Percentiles rank a stretch among this genome's conserved stretches.
Evolutionary conservation across 2,797 vertebrate genomes (phyloP).

Genomic region (Semaprochilodus insignis): DNA sequence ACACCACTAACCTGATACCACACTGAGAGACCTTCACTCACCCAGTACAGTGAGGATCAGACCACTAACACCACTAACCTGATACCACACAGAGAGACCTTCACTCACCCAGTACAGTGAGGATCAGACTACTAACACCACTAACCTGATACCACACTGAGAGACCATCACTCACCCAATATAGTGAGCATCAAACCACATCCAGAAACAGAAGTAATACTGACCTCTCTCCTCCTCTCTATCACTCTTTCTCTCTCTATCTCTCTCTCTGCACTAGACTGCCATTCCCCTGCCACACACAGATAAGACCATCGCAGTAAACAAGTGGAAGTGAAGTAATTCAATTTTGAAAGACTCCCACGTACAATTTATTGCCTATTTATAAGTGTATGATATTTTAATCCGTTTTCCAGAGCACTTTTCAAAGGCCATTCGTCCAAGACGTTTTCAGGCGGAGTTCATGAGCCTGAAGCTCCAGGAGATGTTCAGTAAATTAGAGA

Average conservation of each 20-base stretch:
- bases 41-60: too few relatives aligned
- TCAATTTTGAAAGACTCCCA: not conserved
- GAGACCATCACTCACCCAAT: too few relatives aligned
- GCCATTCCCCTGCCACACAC: not conserved
- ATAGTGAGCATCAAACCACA: too few relatives aligned
- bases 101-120: too few relatives aligned
- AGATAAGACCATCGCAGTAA: conserved; percentile 45
- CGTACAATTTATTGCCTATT: not conserved
- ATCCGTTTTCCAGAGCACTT: not conserved
- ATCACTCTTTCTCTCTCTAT: not conserved
- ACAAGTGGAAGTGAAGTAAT: conserved; percentile 1
- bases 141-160: too few relatives aligned
- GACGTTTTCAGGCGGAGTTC: not conserved
- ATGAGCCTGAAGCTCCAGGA: not conserved
- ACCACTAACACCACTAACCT: too few relatives aligned
- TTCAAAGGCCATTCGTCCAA: not conserved
- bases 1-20: too few relatives aligned
- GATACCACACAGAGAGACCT: too few relatives aligned
- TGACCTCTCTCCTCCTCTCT: conserved; percentile 19
- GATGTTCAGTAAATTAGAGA: not conserved
- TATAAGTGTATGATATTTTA: not conserved
- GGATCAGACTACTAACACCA: too few relatives aligned
- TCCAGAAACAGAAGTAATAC: not conserved
- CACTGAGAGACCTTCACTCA: too few relatives aligned
- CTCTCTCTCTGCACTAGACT: not conserved